Conservation (phyloP, 2,797 vertebrate species). For the Macropodus opercularis region DNA sequence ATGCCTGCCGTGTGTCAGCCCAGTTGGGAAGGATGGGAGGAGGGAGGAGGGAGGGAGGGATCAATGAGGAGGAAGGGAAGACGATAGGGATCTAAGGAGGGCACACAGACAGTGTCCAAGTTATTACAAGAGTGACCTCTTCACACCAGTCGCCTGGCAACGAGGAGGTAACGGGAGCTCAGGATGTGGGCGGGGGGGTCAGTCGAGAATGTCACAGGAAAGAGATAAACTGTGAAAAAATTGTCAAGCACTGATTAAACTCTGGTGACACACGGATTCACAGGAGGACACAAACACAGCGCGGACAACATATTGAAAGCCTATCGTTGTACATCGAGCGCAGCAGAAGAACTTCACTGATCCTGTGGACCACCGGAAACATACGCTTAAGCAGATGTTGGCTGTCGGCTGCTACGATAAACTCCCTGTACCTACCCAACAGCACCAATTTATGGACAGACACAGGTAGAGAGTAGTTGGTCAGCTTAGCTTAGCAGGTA, state of each 20-base stretch:
- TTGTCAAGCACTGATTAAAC: constrained; percentile 31
- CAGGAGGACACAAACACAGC: not conserved
- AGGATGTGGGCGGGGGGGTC: constrained; percentile 48
- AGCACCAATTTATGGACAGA: not conserved
- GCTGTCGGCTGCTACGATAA: too few species aligned
- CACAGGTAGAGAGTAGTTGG: not conserved
- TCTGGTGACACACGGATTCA: constrained; percentile 23
- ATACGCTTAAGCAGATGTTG: too few species aligned
- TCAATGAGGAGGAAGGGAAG: constrained; percentile 60
- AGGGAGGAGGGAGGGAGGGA: constrained; percentile 36
- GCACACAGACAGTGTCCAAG: constrained; percentile 55
- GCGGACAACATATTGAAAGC: constrained; percentile 16
- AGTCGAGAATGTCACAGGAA: constrained; percentile 54
- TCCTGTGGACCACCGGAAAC: not conserved
- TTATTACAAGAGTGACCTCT: constrained; percentile 77
- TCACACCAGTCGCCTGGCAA: constrained; percentile 72
- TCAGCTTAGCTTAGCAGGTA: not conserved
- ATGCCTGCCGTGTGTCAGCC: constrained; percentile 58
- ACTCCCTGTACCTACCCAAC: not conserved
- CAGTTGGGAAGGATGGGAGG: constrained; percentile 40
- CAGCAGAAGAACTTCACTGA: not conserved
- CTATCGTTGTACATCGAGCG: not conserved
- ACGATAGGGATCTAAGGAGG: constrained; percentile 47
- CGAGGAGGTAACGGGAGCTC: constrained; percentile 42
- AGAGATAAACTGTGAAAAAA: constrained; percentile 39